Conservation (phyloP, 2,797 vertebrate genomes). For the Cichlasoma orientale region DNA sequence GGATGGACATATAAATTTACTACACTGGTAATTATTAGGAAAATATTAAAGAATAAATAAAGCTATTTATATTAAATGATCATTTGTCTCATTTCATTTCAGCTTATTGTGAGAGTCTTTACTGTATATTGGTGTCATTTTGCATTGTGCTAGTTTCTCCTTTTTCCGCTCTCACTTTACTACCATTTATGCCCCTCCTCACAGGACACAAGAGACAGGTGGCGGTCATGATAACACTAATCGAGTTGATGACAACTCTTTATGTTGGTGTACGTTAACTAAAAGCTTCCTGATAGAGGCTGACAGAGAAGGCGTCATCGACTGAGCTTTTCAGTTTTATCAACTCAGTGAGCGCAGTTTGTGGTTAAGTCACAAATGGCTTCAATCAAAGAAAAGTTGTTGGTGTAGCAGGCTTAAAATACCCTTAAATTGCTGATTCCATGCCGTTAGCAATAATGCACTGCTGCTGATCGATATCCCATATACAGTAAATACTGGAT, state of each 20-base stretch:
- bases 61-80: not conserved
- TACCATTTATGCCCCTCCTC: not conserved
- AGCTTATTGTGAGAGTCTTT: not conserved
- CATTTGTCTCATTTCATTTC: not conserved
- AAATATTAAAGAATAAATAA: too few species aligned
- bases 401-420: not conserved
- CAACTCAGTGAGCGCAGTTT: not conserved
- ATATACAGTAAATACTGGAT: not conserved
- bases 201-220: not conserved
- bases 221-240: not conserved
- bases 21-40: too few species aligned
- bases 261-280: not conserved
- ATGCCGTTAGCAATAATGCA: not conserved
- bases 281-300: not conserved
- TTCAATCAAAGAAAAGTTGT: not conserved
- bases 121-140: not conserved
- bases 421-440: not conserved
- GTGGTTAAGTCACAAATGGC: not conserved
- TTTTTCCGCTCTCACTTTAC: not conserved
- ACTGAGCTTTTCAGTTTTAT: not conserved
- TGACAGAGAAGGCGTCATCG: not conserved
- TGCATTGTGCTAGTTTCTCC: not conserved
- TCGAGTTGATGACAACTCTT: not conserved
- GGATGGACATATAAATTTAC: too few species aligned
- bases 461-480: not conserved